A percentile compares a stretch with the other conserved stretches of the same genome.
Evolutionary conservation across 2,113 vertebrate species (phyloP).

Genomic region (Notechis scutatus): DNA sequence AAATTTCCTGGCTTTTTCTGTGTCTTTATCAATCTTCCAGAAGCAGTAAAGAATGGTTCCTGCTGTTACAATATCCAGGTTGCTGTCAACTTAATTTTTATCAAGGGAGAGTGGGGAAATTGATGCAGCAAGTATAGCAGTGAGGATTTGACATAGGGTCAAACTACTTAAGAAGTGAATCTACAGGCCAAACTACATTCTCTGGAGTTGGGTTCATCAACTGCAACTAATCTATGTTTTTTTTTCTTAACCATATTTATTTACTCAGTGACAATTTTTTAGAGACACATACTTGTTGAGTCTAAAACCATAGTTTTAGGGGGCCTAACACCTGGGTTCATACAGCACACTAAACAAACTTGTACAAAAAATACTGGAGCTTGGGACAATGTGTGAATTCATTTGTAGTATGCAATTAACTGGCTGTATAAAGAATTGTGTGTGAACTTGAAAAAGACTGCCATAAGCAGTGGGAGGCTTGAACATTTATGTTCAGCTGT

Average conservation of each 20-base stretch:
- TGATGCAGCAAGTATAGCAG: neutral
- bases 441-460: neutral
- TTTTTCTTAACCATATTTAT: neutral
- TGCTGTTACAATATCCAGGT: neutral
- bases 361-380: neutral
- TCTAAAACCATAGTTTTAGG: neutral
- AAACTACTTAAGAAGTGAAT: neutral
- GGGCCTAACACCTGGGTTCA: neutral
- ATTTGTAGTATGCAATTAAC: neutral
- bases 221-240: neutral
- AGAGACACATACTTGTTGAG: neutral
- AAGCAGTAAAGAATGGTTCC: neutral
- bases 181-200: neutral
- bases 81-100: neutral
- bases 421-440: neutral
- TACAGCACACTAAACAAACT: neutral
- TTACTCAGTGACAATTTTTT: neutral
- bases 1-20: neutral
- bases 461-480: neutral
- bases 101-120: neutral
- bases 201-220: neutral
- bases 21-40: neutral
- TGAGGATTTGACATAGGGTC: neutral
- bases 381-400: neutral
- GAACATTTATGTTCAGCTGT: neutral